phyloP scores from a whole-genome alignment of 2,797 vertebrate genomes.

The Sternarchorhynchus goeldii region DNA sequence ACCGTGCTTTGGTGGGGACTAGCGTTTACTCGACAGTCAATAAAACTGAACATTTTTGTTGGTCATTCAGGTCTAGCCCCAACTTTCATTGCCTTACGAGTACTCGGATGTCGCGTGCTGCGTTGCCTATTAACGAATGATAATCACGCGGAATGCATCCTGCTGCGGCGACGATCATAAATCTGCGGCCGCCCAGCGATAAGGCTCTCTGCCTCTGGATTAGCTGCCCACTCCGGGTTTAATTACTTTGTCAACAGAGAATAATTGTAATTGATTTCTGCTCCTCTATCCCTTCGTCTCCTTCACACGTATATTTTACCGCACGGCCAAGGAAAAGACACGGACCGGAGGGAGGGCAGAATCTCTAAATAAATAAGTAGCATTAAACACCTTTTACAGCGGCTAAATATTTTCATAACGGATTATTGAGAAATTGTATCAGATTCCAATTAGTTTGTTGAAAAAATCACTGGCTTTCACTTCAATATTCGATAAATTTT shows the following conservation, averaged over 20 bases:
- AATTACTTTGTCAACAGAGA: slow-evolving; percentile 97
- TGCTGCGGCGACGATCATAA: slow-evolving; percentile 63
- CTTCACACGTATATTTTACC: slow-evolving; percentile 24
- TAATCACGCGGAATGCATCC: slow-evolving; percentile 56
- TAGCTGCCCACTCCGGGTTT: slow-evolving; percentile 76
- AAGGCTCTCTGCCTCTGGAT: slow-evolving; percentile 67
- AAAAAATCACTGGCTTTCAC: too few species aligned
- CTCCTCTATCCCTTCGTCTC: slow-evolving; percentile 59
- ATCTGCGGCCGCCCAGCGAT: slow-evolving; percentile 71
- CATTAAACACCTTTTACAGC: not conserved
- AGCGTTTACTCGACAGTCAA: too few species aligned
- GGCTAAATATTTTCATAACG: too few species aligned
- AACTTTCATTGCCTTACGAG: too few species aligned
- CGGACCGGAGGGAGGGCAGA: not conserved
- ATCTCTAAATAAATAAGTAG: not conserved
- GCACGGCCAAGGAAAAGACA: slow-evolving; percentile 9
- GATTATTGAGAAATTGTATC: too few species aligned
- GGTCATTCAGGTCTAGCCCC: too few species aligned
- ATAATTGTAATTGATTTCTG: slow-evolving; percentile 94
- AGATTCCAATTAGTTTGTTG: too few species aligned
- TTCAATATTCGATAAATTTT: not conserved
- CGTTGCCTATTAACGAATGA: slow-evolving; percentile 25
- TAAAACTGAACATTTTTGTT: too few species aligned
- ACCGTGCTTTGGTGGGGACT: too few species aligned
- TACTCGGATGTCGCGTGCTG: too few species aligned